Evolutionary conservation across 37 sponge, comb jelly and placozoan species (phyloP), one percentile per base, ranked within the genome.

Genomic region (Haliclona indistincta): DNA sequence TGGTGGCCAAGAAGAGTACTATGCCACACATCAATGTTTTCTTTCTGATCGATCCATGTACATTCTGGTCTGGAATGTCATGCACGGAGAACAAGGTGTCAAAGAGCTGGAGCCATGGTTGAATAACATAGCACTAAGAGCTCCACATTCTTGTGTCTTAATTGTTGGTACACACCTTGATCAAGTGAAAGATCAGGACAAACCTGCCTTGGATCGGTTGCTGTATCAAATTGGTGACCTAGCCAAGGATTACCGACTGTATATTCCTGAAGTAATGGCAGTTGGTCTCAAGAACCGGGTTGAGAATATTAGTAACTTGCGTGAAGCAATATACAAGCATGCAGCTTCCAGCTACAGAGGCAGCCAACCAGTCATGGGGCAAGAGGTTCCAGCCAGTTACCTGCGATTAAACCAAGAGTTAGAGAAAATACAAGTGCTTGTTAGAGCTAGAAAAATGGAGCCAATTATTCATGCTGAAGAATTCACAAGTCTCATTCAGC

Each of bases 91-190:
- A 1, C 51, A 37, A 22, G 83, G 79, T 10, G 56, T 86, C 0
- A 36, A 19, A 34, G 86, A 90, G 43, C 61, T 90, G 68, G 49
- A 70, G 25, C 70, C 64, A 22, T 90, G 91, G 91, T 86, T 91
- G 26, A 82, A 79, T 43, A 91, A 86, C 68, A 83, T 91, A 20
- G 73, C 80, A 29, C 76, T 74, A 5, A 22, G 84, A 43, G 81
- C 77, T 23, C 54, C 67, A 3, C 41, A 52, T 7, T 78, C 80
- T 10, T 32, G 58, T 28, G 76, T 83, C 1, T 53, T 86, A 30
- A 78, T 91, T 56, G 84, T 91, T 0, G 93, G 84, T 0, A 91
- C 93, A 28, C 75, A 81, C 54, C 45, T 75, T 20, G 87, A 86
- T 71, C 65, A 79, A 62, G 58, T 86, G 4, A 3, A 56, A 10